Evolutionary conservation across 2,888 invertebrate species (phyloP), one percentile per base, ranked within the genome.

Genomic region (Scaptomyza parva): DNA sequence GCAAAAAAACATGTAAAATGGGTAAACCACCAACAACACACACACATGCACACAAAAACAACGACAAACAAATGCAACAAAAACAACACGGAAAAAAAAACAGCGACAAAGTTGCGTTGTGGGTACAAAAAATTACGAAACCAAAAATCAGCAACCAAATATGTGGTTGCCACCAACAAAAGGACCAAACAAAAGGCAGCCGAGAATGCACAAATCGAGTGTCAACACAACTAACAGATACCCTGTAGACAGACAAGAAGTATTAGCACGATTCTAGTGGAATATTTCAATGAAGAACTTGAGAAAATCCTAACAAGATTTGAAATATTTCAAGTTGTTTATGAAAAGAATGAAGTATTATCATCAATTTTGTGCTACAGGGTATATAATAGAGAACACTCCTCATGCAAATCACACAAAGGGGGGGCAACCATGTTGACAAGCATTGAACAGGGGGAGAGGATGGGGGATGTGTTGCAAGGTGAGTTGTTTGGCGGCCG

Each of bases 81-180:
- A 20, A 58, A 41, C 35, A 67, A 61, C 41, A 62, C 2, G 4
- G 22, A 43, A 41, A 28, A 63, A 76, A 51, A 58, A 70, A 52
- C 28, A 45, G 44, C 47, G 52, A 44, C 55, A 69, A 61, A 54
- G 70, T 68, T 68, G 77, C 70, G 69, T 68, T 81, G 78, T 71
- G 78, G 70, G 78, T 70, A 83, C 75, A 77, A 87, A 86, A 81
- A 88, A 76, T 87, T 86, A 83, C 78, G 86, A 85, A 88, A 89
- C 90, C 89, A 89, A 87, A 90, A 89, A 90, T 89, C 90, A 90
- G 89, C 90, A 89, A 88, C 89, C 89, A 85, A 89, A 89, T 81
- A 72, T 81, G 78, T 83, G 86, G 84, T 78, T 77, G 75, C 71
- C 74, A 76, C 70, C 81, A 81, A 83, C 80, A 88, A 86, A 82